Evolutionary conservation across 2,113 vertebrate species (phyloP).

Genomic region (Seriola quinqueradiata): DNA sequence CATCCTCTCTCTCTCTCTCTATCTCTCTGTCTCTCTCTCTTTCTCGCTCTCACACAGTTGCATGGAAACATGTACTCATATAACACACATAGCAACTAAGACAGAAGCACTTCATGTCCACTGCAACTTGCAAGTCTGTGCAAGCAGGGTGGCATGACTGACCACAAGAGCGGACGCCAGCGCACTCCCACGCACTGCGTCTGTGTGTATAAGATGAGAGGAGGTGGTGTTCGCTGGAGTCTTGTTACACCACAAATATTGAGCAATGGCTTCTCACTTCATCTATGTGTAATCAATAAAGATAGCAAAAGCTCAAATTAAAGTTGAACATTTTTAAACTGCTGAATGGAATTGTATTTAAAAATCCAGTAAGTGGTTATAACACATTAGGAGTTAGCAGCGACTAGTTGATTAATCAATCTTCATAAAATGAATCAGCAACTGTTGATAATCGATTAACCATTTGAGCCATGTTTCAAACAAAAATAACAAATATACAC

Average conservation of each 20-base stretch:
- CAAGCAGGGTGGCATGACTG: conserved; percentile 38
- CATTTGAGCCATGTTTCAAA: too few species aligned
- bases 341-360: too few species aligned
- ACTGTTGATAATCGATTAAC: too few species aligned
- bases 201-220: background rate
- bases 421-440: too few species aligned
- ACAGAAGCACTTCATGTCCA: conserved; percentile 25
- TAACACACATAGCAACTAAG: conserved; percentile 17
- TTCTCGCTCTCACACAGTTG: conserved; percentile 18
- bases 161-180: conserved; percentile 34
- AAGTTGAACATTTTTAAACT: too few species aligned
- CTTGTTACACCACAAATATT: too few species aligned
- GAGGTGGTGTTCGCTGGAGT: background rate
- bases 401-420: too few species aligned
- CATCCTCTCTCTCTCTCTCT: background rate
- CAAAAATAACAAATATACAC: too few species aligned
- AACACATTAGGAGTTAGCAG: background rate
- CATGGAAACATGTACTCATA: conserved; percentile 42
- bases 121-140: conserved; percentile 31
- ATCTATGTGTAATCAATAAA: too few species aligned
- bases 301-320: too few species aligned
- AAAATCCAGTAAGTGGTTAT: too few species aligned
- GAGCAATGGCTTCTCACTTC: too few species aligned
- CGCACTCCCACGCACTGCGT: background rate
- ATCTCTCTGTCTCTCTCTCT: background rate